Evolutionary conservation across 1,140 invertebrate genomes (phyloP).

Genomic region (Octopus sinensis): DNA sequence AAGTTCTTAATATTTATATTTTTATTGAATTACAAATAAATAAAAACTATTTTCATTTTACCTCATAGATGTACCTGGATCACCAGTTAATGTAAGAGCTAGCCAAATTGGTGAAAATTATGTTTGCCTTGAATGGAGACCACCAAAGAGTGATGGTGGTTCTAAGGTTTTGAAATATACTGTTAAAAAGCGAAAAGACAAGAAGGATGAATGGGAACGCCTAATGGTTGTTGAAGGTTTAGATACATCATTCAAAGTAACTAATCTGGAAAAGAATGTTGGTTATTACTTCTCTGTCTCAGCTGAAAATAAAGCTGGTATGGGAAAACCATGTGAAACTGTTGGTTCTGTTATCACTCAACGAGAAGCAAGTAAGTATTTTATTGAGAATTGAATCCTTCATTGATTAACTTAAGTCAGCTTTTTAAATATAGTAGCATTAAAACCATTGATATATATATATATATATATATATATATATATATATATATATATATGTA

Average conservation of each 20-base stretch:
- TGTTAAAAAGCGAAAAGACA: conserved; percentile 77
- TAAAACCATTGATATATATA: no score
- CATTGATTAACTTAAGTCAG: no score
- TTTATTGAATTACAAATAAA: conserved; percentile 75
- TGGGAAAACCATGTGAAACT: conserved; percentile 83
- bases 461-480: no score
- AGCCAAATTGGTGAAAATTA: conserved; percentile 90
- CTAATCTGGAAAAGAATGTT: conserved; percentile 83
- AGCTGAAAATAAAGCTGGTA: conserved; percentile 90
- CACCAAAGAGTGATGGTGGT: conserved; percentile 82
- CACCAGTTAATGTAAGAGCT: conserved; percentile 87
- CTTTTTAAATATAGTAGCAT: no score
- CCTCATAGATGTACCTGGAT: conserved; percentile 87
- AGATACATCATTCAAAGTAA: conserved; percentile 62
- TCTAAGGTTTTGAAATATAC: conserved; percentile 93
- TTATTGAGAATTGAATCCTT: background rate
- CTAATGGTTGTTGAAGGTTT: conserved; percentile 85
- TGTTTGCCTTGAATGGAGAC: conserved; percentile 82
- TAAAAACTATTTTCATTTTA: conserved; percentile 59
- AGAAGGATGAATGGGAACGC: conserved; percentile 76
- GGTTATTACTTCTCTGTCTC: conserved; percentile 96
- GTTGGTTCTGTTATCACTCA: conserved; percentile 78
- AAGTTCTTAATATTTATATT: conserved; percentile 52
- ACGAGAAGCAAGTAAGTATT: conserved; percentile 64
- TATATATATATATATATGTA: no score